Evolutionary conservation across 2,888 invertebrate species (phyloP).

Genomic region (Parascotia fuliginaria): DNA sequence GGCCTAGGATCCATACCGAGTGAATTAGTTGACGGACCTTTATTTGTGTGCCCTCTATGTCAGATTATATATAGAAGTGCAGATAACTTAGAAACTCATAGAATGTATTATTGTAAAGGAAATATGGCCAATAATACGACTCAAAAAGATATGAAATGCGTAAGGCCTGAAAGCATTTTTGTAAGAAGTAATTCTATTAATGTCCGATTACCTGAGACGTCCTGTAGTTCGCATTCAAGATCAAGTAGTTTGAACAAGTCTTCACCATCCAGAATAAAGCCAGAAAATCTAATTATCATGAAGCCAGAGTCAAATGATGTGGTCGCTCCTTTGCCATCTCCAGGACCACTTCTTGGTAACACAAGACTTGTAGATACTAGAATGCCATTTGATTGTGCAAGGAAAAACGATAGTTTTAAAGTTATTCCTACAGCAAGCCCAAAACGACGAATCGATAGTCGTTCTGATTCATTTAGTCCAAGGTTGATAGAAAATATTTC

Average conservation of each 20-base stretch:
- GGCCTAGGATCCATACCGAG: conserved; percentile 74
- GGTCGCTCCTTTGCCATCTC: conserved; percentile 90
- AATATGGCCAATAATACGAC: conserved; percentile 62
- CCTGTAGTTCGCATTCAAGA: conserved; percentile 68
- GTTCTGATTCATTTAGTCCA: conserved; percentile 73
- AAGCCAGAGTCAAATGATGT: conserved; percentile 80
- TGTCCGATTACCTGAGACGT: conserved; percentile 84
- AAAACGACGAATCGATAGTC: conserved; percentile 72
- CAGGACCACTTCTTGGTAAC: conserved; percentile 93
- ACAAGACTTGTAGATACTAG: conserved; percentile 91
- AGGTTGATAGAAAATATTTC: conserved; percentile 73
- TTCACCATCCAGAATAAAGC: conserved; percentile 74
- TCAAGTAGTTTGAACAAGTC: conserved; percentile 65
- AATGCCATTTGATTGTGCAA: conserved; percentile 71
- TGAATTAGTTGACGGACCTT: conserved; percentile 86
- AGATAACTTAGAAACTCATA: conserved; percentile 93
- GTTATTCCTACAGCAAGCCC: conserved; percentile 70
- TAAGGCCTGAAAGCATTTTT: conserved; percentile 78
- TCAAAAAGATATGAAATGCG: conserved; percentile 69
- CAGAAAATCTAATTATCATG: conserved; percentile 84
- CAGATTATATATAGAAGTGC: conserved; percentile 92
- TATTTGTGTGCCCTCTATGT: conserved; percentile 91
- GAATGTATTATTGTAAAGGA: conserved; percentile 92
- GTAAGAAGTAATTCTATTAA: conserved; percentile 87
- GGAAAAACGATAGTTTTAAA: conserved; percentile 70